Base-by-base conservation (phyloP, 2,797 vertebrate species). In the Myotis findleyi region DNA sequence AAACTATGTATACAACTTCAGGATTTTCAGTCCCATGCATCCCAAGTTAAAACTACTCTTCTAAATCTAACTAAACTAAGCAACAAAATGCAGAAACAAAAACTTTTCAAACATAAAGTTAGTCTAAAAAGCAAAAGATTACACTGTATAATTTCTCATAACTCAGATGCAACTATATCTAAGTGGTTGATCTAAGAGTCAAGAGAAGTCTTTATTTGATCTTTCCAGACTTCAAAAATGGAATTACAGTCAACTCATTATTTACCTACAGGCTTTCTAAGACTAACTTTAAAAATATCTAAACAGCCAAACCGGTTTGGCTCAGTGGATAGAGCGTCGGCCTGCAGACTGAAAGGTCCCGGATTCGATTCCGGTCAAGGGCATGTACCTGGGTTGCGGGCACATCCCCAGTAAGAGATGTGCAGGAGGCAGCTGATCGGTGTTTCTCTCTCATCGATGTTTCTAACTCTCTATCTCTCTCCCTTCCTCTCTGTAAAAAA, bases 31-130 rank as follows among this genome's bases (percentile, higher is more conserved):
- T 25, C 20, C 55, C 18, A 64, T 30, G 6, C 3, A 64, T 18
- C 20, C 57, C 73, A 85, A 62, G 41, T 73, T 89, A 91, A 89
- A 90, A 86, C 6, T 5, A 53, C 23, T 91, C 83, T 96, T 18
- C 62, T 88, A 94, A 88, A 91, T 69, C 64, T 91, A 93, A 69
- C 38, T 81, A 41, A 95, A 79, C n/a, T 73, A 87, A 89, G 71
- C 53, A 64, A 86, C 69, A 14, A n/a, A 89, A 89, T 87, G 33
- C 68, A 93, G 25, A 89, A 91, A 93, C 5, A 87, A 88, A 96
- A 85, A 14, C 1, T 89, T 69, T 57, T 85, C 53, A 55, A 83
- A 94, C 20, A 62, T 38, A 93, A 55, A 66, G 82, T 44, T 72
- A 47, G 25, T 87, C 72, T 87, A 89, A 95, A 69, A 84, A 73